phyloP scores from a whole-genome alignment of 1,140 invertebrate species.

The Centruroides sculpturatus region DNA sequence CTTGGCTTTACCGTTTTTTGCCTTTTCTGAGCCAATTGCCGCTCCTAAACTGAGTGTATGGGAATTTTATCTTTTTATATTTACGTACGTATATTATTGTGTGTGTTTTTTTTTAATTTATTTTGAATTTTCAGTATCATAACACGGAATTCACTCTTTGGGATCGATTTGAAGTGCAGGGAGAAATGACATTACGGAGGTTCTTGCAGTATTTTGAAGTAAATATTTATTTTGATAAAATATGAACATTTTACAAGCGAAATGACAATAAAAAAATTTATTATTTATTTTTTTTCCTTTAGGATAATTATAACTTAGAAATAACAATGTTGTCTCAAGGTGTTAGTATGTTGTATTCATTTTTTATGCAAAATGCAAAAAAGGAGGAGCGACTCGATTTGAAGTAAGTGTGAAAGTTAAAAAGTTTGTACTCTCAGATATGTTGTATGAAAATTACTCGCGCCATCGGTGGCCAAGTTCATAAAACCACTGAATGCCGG shows the following conservation, averaged over 20 bases:
- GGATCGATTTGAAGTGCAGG: conserved; percentile 93
- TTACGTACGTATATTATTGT: background rate
- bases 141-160: conserved; percentile 92
- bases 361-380: conserved; percentile 90
- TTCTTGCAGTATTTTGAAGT: conserved; percentile 89
- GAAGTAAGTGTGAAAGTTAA: conserved; percentile 31
- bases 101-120: background rate
- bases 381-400: conserved; percentile 69
- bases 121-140: conserved; percentile 50
- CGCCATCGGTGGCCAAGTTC: too few species aligned
- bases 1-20: conserved; percentile 89
- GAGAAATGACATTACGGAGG: conserved; percentile 82
- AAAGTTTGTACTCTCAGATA: too few species aligned
- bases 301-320: conserved; percentile 70
- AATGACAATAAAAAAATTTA: too few species aligned
- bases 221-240: background rate
- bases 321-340: conserved; percentile 98
- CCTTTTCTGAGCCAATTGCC: conserved; percentile 86
- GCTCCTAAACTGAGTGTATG: conserved; percentile 64
- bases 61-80: background rate
- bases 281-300: conserved; percentile 14
- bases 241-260: background rate
- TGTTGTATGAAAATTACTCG: too few species aligned
- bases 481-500: too few species aligned
- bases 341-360: conserved; percentile 96